Percentiles rank a stretch among this genome's conserved stretches.
phyloP scores from a whole-genome alignment of 2,797 vertebrate genomes.

The Avahi laniger region DNA sequence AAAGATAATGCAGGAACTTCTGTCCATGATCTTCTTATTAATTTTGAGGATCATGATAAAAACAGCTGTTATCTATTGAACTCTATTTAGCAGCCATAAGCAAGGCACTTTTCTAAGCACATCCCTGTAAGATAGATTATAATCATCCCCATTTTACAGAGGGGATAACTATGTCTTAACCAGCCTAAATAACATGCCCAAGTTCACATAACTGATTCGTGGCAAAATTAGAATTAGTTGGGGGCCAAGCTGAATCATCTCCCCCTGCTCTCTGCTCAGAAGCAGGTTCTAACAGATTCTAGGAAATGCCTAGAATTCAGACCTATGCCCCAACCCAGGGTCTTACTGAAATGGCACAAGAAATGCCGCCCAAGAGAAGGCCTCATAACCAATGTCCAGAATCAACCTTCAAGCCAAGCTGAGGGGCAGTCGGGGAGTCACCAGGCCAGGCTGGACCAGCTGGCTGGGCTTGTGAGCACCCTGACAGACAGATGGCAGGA shows the following conservation, averaged over 20 bases:
- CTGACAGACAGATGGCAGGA: neutral
- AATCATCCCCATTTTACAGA: neutral
- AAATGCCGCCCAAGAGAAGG: neutral
- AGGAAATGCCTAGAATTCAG: neutral
- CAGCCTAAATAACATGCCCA: neutral
- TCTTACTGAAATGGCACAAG: neutral
- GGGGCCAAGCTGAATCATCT: neutral
- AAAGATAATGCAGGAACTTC: neutral
- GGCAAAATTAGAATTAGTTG: neutral
- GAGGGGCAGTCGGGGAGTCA: neutral
- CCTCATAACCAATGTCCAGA: neutral
- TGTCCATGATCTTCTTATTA: neutral
- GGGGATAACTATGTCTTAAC: neutral
- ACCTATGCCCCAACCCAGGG: neutral
- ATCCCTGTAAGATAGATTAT: neutral
- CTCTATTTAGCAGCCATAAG: neutral
- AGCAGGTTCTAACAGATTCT: neutral
- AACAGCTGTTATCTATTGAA: neutral
- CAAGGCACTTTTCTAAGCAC: neutral
- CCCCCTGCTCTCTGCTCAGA: neutral
- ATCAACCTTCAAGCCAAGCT: neutral
- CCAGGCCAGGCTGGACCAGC: neutral
- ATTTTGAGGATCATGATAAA: neutral
- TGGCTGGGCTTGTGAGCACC: neutral
- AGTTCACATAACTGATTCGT: neutral